Conservation (phyloP, 2,888 invertebrate genomes). For the Drymonia ruficornis region DNA sequence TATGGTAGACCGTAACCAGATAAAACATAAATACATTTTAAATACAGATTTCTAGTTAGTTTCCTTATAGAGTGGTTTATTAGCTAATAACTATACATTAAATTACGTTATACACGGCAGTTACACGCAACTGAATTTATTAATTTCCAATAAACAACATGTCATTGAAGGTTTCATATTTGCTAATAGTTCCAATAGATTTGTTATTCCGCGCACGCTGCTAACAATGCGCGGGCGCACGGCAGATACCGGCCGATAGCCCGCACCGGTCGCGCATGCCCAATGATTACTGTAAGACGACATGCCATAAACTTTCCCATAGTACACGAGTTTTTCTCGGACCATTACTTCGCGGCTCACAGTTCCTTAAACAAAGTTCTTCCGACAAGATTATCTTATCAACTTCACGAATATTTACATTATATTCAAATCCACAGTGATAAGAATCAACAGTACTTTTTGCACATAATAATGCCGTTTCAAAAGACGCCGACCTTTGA, state of each 20-base stretch:
- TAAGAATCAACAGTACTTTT: slow-evolving; percentile 44
- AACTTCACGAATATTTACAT: slow-evolving; percentile 64
- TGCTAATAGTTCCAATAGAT: slow-evolving; percentile 70
- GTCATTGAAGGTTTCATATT: slow-evolving; percentile 72
- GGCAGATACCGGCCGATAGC: slow-evolving; percentile 66
- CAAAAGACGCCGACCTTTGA: slow-evolving; percentile 20
- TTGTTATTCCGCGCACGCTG: slow-evolving; percentile 77
- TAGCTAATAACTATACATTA: slow-evolving; percentile 44
- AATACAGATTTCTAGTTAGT: slow-evolving; percentile 40
- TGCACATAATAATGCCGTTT: slow-evolving; percentile 35
- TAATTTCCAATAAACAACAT: slow-evolving; percentile 54
- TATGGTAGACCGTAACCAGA: slow-evolving; percentile 36
- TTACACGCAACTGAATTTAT: slow-evolving; percentile 5
- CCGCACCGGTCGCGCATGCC: slow-evolving; percentile 61
- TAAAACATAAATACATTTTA: slow-evolving; percentile 42
- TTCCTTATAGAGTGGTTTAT: slow-evolving; percentile 43
- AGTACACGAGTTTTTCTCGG: slow-evolving; percentile 57
- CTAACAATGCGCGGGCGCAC: slow-evolving; percentile 72
- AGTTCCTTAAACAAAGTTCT: slow-evolving; percentile 32
- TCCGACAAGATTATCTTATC: slow-evolving; percentile 60
- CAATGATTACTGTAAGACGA: slow-evolving; percentile 71
- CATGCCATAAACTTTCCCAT: slow-evolving; percentile 67
- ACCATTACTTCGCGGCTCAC: slow-evolving; percentile 14
- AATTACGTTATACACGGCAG: slow-evolving; percentile 39
- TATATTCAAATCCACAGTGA: slow-evolving; percentile 59